These are phyloP conservation scores for Pedionomus torquatus DNA, from an alignment of 2,113 vertebrate genomes.

Conservation along the genomic window DNA sequence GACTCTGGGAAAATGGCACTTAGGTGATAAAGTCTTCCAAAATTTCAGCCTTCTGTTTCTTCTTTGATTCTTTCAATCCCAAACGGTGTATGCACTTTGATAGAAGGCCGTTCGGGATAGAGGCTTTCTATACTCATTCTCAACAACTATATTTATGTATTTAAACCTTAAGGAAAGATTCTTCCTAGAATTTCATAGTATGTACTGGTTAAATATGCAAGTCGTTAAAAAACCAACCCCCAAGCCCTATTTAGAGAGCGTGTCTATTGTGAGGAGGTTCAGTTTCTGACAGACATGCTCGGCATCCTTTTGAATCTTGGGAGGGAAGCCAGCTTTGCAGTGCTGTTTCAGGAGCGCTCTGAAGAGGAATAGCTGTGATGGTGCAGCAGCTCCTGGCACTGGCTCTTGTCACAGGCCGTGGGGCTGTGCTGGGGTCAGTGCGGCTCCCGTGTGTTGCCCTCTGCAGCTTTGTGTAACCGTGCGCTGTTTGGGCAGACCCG, in stretches of 20 bases:
- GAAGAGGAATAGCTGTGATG: neutral
- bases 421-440: neutral
- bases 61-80: neutral
- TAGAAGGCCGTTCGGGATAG: neutral
- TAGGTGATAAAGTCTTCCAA: neutral
- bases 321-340: neutral
- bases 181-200: neutral
- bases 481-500: neutral
- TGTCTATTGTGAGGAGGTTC: neutral
- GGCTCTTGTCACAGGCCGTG: neutral
- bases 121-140: neutral
- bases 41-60: neutral
- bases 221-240: neutral
- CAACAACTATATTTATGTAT: neutral
- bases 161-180: neutral
- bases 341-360: neutral
- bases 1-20: neutral
- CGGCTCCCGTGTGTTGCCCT: rapidly evolving
- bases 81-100: neutral
- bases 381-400: neutral
- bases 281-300: neutral
- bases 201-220: neutral
- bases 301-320: neutral
- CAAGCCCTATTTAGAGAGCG: neutral
- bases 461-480: rapidly evolving